Conservation (phyloP, 2,113 vertebrate genomes). For the Phoxinus phoxinus region DNA sequence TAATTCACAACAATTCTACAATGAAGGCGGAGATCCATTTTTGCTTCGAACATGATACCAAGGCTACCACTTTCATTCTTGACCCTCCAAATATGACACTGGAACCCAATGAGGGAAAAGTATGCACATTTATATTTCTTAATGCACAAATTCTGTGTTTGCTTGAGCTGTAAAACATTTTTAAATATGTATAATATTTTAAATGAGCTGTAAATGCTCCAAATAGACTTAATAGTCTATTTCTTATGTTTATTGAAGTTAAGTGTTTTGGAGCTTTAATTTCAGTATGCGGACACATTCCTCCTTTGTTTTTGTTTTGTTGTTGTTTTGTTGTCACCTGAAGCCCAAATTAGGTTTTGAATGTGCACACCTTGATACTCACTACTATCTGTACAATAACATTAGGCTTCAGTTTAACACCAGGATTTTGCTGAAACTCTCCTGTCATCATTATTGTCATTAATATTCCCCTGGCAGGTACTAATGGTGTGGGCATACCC, state of each 20-base stretch:
- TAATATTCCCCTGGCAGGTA: constrained; percentile 66
- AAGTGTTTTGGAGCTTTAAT: background rate
- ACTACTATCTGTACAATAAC: background rate
- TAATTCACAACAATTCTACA: constrained; percentile 82
- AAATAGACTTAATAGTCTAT: too few species aligned
- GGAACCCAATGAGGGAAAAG: constrained; percentile 82
- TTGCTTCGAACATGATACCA: constrained; percentile 79
- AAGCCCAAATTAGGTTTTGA: background rate
- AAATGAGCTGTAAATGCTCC: background rate
- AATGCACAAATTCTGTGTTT: background rate
- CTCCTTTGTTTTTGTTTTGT: background rate
- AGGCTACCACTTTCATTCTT: constrained; percentile 83
- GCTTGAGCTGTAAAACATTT: background rate
- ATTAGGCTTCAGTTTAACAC: background rate
- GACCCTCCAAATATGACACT: constrained; percentile 84
- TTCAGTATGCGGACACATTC: background rate
- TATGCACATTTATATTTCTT: constrained; percentile 57
- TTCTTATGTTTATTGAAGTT: too few species aligned
- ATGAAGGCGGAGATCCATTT: constrained; percentile 79
- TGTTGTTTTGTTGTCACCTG: too few species aligned
- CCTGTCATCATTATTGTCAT: background rate
- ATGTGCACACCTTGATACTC: background rate
- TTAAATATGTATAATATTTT: background rate
- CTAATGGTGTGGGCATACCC: constrained; percentile 89
- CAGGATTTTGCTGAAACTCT: background rate